Percentiles rank a stretch among this genome's conserved stretches.
Conservation (phyloP, 2,888 invertebrate genomes). For the Lasioglossum pauxillum region DNA sequence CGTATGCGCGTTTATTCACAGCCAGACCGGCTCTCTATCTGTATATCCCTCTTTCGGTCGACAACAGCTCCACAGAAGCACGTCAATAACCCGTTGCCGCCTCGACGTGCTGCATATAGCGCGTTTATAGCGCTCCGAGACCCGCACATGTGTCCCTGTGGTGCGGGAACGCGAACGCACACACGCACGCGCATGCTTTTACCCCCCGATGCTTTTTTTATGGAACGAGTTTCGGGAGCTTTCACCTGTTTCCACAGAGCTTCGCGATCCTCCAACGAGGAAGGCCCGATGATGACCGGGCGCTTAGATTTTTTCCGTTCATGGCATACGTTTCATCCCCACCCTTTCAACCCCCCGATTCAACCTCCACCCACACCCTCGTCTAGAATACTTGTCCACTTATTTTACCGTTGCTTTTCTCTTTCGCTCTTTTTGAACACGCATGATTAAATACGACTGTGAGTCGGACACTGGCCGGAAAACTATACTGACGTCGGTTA, state of each 20-base stretch:
- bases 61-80: slow-evolving; percentile 65
- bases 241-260: slow-evolving; percentile 61
- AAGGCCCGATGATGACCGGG: background rate
- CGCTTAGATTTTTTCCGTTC: background rate
- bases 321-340: background rate
- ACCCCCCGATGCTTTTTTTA: slow-evolving; percentile 40
- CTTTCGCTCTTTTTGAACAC: background rate
- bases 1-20: slow-evolving; percentile 53
- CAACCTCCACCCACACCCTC: background rate
- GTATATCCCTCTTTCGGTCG: slow-evolving; percentile 62
- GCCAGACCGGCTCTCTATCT: slow-evolving; percentile 67
- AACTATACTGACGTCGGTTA: background rate
- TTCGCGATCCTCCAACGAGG: slow-evolving; percentile 20
- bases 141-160: slow-evolving; percentile 45
- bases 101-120: slow-evolving; percentile 61
- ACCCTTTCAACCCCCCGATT: background rate
- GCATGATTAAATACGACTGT: background rate
- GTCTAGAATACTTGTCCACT: background rate
- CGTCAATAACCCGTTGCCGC: slow-evolving; percentile 74
- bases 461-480: background rate
- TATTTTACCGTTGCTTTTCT: background rate
- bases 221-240: slow-evolving; percentile 56
- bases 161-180: background rate
- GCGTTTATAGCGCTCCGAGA: slow-evolving; percentile 56
- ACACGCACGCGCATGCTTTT: background rate